Evolutionary conservation across 2,888 invertebrate species (phyloP).

Genomic region (Pandemis corylana): DNA sequence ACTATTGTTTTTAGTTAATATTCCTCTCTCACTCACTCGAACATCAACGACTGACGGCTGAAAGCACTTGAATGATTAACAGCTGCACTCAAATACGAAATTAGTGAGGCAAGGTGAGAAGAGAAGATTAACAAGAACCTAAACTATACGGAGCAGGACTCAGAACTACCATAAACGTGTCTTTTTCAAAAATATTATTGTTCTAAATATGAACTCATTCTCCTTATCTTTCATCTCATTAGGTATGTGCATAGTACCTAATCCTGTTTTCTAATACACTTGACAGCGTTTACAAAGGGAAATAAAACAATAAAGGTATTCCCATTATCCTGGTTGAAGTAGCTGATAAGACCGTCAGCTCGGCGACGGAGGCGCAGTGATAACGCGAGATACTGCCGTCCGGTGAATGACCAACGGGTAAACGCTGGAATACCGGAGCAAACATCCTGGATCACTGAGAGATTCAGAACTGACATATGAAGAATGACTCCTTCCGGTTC

Average conservation of each 20-base stretch:
- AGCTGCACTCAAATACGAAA: no score
- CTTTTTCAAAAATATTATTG: background rate
- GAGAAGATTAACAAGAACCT: background rate
- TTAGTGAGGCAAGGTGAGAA: no score
- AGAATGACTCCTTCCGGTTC: constrained; percentile 30
- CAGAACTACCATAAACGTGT: background rate
- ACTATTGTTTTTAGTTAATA: no score
- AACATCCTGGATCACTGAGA: constrained; percentile 39
- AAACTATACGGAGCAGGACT: background rate
- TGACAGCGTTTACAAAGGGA: constrained; percentile 21
- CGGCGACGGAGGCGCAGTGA: constrained; percentile 32
- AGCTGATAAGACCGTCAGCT: constrained; percentile 31
- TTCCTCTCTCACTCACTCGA: no score
- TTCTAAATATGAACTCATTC: background rate
- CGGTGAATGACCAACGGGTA: constrained; percentile 40
- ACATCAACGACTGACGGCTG: no score
- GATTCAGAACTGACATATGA: constrained; percentile 24
- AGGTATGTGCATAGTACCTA: background rate
- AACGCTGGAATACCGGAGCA: constrained; percentile 24
- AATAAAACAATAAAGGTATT: constrained; percentile 35
- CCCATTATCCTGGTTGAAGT: constrained; percentile 33
- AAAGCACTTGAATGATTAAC: no score
- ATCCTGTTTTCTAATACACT: constrained; percentile 9
- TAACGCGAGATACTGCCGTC: constrained; percentile 35
- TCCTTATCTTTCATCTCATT: background rate